Conservation (phyloP, 2,797 vertebrate species). For the Xiphophorus birchmanni region DNA sequence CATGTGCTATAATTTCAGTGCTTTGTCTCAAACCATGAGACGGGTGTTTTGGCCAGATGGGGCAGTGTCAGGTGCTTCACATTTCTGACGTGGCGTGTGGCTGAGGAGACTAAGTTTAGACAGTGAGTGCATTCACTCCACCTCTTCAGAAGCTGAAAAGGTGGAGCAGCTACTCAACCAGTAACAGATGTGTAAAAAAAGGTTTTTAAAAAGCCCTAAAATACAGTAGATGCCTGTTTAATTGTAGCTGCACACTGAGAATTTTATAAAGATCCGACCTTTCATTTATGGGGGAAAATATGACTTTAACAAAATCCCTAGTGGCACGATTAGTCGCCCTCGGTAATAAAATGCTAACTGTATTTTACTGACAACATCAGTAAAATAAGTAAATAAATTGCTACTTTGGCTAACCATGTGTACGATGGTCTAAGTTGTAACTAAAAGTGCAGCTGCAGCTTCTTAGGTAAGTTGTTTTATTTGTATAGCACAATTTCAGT, state of each 20-base stretch:
- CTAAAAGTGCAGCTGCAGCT: neutral
- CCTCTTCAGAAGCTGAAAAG: slow-evolving; percentile 61
- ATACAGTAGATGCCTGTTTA: neutral
- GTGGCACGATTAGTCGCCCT: neutral
- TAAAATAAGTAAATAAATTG: neutral
- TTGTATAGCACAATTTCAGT: too few species aligned
- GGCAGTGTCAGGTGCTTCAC: slow-evolving; percentile 57
- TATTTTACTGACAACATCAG: neutral
- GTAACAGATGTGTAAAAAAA: neutral
- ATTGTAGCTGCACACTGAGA: neutral
- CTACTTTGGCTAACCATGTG: neutral
- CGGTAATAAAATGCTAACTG: neutral
- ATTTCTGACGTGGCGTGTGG: slow-evolving; percentile 75
- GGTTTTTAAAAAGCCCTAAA: neutral
- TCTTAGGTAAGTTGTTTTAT: neutral
- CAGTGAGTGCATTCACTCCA: slow-evolving; percentile 64
- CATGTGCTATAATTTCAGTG: slow-evolving; percentile 1
- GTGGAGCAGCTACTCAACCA: slow-evolving; percentile 53
- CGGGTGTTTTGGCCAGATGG: slow-evolving; percentile 28
- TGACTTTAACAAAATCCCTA: neutral
- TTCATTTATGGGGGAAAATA: neutral
- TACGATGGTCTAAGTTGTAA: neutral
- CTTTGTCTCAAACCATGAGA: slow-evolving; percentile 24
- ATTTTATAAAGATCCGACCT: neutral
- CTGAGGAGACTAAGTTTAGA: slow-evolving; percentile 78